Evolutionary conservation across 1,140 invertebrate species (phyloP), one percentile per base, ranked within the genome.

Genomic region (Drosophila pseudoobscura): DNA sequence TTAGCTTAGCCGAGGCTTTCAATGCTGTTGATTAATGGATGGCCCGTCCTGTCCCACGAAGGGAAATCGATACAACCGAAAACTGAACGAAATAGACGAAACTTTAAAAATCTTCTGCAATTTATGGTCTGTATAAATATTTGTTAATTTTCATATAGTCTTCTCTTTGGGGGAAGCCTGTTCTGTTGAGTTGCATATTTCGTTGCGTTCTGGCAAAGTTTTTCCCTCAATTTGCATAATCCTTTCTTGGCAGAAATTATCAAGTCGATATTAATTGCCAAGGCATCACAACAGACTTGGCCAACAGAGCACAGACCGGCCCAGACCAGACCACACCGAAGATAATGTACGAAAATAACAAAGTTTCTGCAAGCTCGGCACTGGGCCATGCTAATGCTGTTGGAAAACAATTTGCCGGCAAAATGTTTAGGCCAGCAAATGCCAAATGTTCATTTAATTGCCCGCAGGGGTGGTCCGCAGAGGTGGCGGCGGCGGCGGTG

Each of bases 371-470:
- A 20, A 41, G 49, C 57, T 39, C 64, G 63, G 53, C 56, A 39
- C 13, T 39, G 35, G 35, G 35, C 35, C 35, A 39, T 4, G 35
- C 4, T 60, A 52, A 59, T 64, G 56, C 62, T 54, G 59, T 54
- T 69, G 53, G 60, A 78, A 78, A 83, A 83, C 79, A 83, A 83
- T 83, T 83, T 70, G 59, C 41, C 29, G 47, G 64, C 49, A 76
- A 80, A 84, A 43, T 79, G 75, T 69, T 68, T 66, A 74, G 63
- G 74, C 74, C 78, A 80, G 68, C 74, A 85, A 85, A 87, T 87
- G 74, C 58, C 68, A 78, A 85, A 88, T 52, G 72, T 73, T 88
- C 70, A 66, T 85, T 85, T 85, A 85, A 85, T 88, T 76, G 83
- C 74, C 77, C 22, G 26, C 11, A 6, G 52, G 49, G 29, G 43